Percentiles rank a stretch among this genome's conserved stretches.
phyloP scores from a whole-genome alignment of 2,113 vertebrate species.

The Notothenia rossii region DNA sequence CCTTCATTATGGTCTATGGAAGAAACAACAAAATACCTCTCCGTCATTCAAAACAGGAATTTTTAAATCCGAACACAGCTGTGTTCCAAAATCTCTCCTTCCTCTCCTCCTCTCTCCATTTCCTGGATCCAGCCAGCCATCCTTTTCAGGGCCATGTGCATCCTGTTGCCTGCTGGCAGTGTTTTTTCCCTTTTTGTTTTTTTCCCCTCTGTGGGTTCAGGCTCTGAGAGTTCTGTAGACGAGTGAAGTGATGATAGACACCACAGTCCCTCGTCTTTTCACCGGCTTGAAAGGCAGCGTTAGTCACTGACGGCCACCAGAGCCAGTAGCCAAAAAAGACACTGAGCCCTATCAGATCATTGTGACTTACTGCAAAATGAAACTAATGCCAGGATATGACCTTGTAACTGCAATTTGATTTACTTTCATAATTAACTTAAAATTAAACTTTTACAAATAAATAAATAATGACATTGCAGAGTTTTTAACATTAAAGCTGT shows the following conservation, averaged over 20 bases:
- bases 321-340: not conserved
- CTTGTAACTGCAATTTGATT: not conserved
- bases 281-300: not conserved
- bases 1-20: conserved; percentile 21
- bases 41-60: conserved; percentile 69
- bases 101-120: conserved; percentile 76
- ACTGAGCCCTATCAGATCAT: not conserved
- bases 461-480: not conserved
- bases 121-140: conserved; percentile 77
- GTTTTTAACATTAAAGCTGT: not conserved
- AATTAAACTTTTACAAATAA: not conserved
- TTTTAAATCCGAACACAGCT: conserved; percentile 68
- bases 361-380: not conserved
- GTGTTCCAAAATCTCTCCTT: conserved; percentile 69
- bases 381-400: not conserved
- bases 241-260: conserved; percentile 18
- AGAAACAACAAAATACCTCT: conserved; percentile 60
- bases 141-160: conserved; percentile 79
- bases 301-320: conserved; percentile 2
- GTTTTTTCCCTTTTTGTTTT: conserved; percentile 64
- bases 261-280: not conserved
- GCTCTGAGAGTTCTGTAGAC: conserved; percentile 17
- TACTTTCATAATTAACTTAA: not conserved
- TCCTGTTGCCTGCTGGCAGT: conserved; percentile 78
- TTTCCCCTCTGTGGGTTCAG: conserved; percentile 15